These are phyloP conservation scores for Microplitis demolitor DNA, from an alignment of 1,140 invertebrate genomes.

Conservation along the genomic window DNA sequence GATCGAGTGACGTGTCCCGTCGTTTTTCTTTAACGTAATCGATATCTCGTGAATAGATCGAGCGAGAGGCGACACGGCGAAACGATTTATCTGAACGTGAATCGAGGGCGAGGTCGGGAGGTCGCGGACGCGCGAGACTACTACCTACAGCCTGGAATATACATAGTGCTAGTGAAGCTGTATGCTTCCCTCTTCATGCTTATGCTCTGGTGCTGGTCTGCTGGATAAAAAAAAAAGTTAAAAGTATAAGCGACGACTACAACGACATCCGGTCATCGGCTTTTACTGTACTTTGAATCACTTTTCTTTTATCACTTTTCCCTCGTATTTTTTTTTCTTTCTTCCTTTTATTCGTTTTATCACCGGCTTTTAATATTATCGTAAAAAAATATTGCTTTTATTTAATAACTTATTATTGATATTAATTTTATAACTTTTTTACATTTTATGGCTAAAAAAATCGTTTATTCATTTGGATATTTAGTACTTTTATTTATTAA, in stretches of 20 bases:
- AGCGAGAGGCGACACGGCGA: slow-evolving; percentile 15
- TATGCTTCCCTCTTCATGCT: too few relatives aligned
- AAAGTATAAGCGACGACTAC: background rate
- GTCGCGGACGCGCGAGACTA: background rate
- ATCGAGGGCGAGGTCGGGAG: slow-evolving; percentile 4
- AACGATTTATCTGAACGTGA: slow-evolving; percentile 22
- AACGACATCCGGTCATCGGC: background rate
- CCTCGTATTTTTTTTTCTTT: background rate
- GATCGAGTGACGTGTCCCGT: slow-evolving; percentile 7
- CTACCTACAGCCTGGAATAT: background rate
- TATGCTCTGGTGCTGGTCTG: too few relatives aligned
- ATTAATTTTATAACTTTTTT: too few relatives aligned
- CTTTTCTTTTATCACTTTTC: background rate
- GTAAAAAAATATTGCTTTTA: background rate
- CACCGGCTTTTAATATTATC: background rate
- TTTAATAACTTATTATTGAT: too few relatives aligned
- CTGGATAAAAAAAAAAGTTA: too few relatives aligned
- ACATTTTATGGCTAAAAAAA: too few relatives aligned
- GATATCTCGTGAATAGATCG: slow-evolving; percentile 25
- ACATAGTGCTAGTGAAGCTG: too few relatives aligned
- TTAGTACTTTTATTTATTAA: too few relatives aligned
- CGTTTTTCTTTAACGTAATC: slow-evolving; percentile 19
- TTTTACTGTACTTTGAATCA: background rate
- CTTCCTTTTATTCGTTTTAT: background rate
- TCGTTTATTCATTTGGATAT: too few relatives aligned